These are phyloP conservation scores for Drosophila greeni DNA, from an alignment of 2,888 invertebrate species.

Conservation along the genomic window DNA sequence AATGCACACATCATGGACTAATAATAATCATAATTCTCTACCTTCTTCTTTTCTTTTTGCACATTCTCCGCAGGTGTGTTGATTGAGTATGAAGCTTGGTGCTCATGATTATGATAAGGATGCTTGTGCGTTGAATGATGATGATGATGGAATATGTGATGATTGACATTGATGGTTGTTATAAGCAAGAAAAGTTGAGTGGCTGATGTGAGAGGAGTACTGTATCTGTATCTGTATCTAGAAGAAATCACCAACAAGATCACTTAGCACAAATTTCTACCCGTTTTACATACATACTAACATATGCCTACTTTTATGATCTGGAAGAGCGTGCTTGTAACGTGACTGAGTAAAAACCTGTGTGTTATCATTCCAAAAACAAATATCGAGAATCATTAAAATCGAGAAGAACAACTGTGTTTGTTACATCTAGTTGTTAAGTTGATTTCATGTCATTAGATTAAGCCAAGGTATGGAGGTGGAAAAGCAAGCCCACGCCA, in stretches of 20 bases:
- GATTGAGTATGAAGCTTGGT: conserved; percentile 27
- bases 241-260: conserved; percentile 28
- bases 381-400: conserved; percentile 7
- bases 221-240: conserved; percentile 8
- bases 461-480: conserved; percentile 11
- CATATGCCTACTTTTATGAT: conserved; percentile 11
- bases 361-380: conserved; percentile 53
- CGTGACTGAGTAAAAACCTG: conserved; percentile 49
- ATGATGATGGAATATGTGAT: conserved; percentile 49
- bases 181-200: conserved; percentile 29
- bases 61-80: conserved; percentile 43
- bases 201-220: conserved; percentile 32
- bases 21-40: conserved; percentile 31
- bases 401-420: conserved; percentile 19
- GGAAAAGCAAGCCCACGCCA: conserved; percentile 22
- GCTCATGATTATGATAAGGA: conserved; percentile 39
- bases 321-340: conserved; percentile 28
- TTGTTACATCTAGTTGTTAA: conserved; percentile 32
- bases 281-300: conserved; percentile 38
- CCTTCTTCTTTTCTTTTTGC: conserved; percentile 39
- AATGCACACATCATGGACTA: conserved; percentile 1
- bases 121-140: conserved; percentile 42
- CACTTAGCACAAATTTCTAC: conserved; percentile 61
- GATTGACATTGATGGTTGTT: conserved; percentile 45
- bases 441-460: conserved; percentile 35